A percentile compares a stretch with the other conserved stretches of the same genome.
These are phyloP conservation scores for Phoxinus dragarum DNA, from an alignment of 2,797 vertebrate genomes.

Conservation along the genomic window DNA sequence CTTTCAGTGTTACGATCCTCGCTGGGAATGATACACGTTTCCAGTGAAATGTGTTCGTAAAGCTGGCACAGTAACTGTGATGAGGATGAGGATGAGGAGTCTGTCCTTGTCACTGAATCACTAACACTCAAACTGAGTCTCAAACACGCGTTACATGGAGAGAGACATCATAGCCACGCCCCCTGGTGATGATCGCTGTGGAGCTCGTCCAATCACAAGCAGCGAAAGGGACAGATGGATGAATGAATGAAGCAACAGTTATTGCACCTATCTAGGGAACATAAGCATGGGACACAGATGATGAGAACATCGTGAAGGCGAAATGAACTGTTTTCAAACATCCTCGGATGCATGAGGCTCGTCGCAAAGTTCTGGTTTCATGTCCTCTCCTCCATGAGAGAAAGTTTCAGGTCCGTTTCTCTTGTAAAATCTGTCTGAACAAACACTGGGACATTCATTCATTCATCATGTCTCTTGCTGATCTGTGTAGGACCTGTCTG, in stretches of 20 bases:
- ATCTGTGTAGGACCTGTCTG: not conserved
- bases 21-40: not conserved
- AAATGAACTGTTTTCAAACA: not conserved
- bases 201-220: conserved; percentile 73
- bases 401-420: not conserved
- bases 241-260: conserved; percentile 11
- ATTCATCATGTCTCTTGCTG: not conserved
- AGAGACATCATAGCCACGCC: conserved; percentile 73
- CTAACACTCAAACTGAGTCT: conserved; percentile 71
- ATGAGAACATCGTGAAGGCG: not conserved
- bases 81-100: not conserved
- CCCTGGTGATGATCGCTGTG: conserved; percentile 75
- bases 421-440: not conserved
- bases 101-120: conserved; percentile 57
- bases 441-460: not conserved
- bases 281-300: not conserved
- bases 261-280: not conserved
- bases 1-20: not conserved
- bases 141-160: conserved; percentile 75
- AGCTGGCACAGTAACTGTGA: not conserved
- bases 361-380: not conserved
- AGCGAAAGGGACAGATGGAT: conserved; percentile 61
- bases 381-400: not conserved
- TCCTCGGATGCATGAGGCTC: not conserved
- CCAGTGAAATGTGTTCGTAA: not conserved